Conservation (phyloP, 2,797 vertebrate species). For the Aselliscus stoliczkanus region DNA sequence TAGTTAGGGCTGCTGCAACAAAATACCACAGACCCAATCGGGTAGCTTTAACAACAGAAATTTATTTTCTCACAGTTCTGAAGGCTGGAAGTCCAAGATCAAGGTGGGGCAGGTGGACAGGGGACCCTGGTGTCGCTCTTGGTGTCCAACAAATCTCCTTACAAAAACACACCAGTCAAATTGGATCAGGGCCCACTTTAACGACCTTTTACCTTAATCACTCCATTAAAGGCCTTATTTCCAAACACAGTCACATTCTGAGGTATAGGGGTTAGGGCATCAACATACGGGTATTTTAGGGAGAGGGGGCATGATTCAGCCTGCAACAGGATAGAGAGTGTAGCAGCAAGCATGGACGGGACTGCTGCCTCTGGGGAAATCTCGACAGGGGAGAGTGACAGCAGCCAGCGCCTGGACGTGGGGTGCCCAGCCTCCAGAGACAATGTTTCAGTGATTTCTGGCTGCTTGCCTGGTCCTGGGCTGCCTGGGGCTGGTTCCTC, state of each 20-base stretch:
- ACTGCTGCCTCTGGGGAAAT: not conserved
- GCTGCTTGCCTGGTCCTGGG: not conserved
- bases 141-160: not conserved
- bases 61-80: not conserved
- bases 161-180: not conserved
- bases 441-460: not conserved
- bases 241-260: not conserved
- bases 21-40: not conserved
- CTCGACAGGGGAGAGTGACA: not conserved
- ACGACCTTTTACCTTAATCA: not conserved
- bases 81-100: not conserved
- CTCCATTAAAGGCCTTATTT: not conserved
- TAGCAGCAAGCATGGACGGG: too few relatives aligned
- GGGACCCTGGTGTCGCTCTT: not conserved
- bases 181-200: not conserved
- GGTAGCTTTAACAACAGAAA: not conserved
- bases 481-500: not conserved
- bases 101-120: not conserved
- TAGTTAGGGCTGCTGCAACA: not conserved
- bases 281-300: not conserved
- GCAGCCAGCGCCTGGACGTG: not conserved
- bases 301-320: not conserved
- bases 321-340: not conserved
- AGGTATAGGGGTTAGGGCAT: not conserved
- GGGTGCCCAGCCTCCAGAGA: not conserved